A percentile compares a stretch with the other conserved stretches of the same genome.
phyloP scores from a whole-genome alignment of 53 echinoderm and acorn worm species.

The Stichopus horrens region DNA sequence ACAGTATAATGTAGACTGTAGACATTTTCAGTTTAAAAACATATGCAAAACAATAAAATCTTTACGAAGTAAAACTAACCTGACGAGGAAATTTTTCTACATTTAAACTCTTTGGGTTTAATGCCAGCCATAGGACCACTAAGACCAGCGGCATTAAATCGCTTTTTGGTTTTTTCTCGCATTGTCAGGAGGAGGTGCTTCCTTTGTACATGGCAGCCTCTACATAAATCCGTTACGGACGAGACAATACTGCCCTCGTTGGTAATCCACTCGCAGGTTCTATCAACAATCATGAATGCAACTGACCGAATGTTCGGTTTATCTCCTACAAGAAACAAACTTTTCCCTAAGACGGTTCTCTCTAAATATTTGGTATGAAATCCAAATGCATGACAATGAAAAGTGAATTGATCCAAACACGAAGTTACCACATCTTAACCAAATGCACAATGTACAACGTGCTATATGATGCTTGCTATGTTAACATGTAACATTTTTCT shows the following conservation, averaged over 20 bases:
- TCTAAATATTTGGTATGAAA: too few relatives aligned
- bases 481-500: too few relatives aligned
- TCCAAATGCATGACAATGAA: too few relatives aligned
- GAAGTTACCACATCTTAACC: too few relatives aligned
- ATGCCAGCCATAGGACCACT: neutral
- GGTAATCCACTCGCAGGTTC: neutral
- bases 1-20: too few relatives aligned
- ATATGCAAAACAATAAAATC: neutral
- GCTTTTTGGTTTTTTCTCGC: constrained; percentile 45
- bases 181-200: constrained; percentile 31
- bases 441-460: too few relatives aligned
- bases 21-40: neutral
- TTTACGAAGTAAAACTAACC: neutral
- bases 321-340: neutral
- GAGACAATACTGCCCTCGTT: neutral
- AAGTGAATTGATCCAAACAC: too few relatives aligned
- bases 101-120: constrained; percentile 31
- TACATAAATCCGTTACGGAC: constrained; percentile 25
- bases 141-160: constrained; percentile 8
- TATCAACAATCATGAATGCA: constrained; percentile 40
- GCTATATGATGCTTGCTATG: too few relatives aligned
- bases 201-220: constrained; percentile 29
- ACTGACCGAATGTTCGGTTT: constrained; percentile 5
- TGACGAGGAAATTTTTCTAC: constrained; percentile 28
- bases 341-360: neutral